Evolutionary conservation across 2,113 vertebrate species (phyloP).

Genomic region (Chauna torquata): DNA sequence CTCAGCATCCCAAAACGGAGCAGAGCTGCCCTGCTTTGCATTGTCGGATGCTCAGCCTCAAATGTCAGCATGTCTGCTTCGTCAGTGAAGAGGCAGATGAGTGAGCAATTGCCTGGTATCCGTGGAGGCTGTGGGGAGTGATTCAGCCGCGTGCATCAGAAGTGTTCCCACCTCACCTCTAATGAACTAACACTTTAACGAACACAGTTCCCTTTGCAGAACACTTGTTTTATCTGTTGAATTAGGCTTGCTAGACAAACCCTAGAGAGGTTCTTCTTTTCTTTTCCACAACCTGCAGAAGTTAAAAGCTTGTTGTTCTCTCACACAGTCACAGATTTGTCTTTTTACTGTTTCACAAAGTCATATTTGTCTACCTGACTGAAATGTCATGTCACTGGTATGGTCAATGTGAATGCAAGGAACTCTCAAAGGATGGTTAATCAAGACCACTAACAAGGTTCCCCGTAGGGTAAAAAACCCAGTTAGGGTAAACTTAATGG

Average conservation of each 20-base stretch:
- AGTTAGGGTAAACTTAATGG: background rate
- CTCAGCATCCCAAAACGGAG: fast-evolving
- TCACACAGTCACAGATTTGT: background rate
- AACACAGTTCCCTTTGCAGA: background rate
- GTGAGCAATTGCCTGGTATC: background rate
- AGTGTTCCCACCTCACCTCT: background rate
- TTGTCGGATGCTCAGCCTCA: background rate
- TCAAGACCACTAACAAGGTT: background rate
- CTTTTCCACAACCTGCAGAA: background rate
- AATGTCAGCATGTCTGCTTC: background rate
- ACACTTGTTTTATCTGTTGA: background rate
- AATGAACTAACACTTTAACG: background rate
- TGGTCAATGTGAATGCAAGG: background rate
- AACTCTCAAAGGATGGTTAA: background rate
- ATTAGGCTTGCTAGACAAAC: conserved; percentile 29
- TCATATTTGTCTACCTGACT: background rate
- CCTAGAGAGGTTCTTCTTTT: background rate
- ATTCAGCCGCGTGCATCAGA: background rate
- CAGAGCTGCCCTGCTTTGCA: background rate
- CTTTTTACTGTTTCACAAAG: background rate
- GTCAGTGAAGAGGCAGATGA: background rate
- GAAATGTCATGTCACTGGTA: background rate
- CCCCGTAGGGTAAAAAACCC: background rate
- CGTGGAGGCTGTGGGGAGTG: background rate
- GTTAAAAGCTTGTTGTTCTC: background rate